These are phyloP conservation scores for Colossoma macropomum DNA, from an alignment of 2,113 vertebrate genomes.

Conservation along the genomic window DNA sequence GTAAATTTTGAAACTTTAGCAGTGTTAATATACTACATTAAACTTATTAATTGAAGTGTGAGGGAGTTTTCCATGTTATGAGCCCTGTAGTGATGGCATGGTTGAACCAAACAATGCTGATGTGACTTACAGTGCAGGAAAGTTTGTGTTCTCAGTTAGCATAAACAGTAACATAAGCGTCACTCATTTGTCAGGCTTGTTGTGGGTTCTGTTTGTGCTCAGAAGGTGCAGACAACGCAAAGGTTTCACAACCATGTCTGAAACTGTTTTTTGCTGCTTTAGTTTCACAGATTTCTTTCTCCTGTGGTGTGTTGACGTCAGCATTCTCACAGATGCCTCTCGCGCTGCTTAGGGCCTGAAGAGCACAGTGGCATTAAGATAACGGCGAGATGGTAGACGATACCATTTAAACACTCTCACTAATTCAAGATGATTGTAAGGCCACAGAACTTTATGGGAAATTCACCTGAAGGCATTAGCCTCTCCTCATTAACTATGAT, in stretches of 20 bases:
- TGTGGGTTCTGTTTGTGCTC: not conserved
- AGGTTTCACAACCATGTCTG: not conserved
- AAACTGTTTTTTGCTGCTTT: slow-evolving; percentile 17
- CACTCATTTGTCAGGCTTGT: not conserved
- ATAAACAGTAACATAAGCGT: not conserved
- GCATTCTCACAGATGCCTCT: slow-evolving; percentile 22
- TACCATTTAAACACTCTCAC: not conserved
- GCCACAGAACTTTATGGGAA: not conserved
- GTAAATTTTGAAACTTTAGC: too few species aligned
- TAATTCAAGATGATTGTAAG: not conserved
- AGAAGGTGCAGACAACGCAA: not conserved
- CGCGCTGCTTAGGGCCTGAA: not conserved
- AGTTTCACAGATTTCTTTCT: not conserved
- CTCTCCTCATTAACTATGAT: not conserved
- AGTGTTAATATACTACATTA: too few species aligned
- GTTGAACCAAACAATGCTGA: not conserved
- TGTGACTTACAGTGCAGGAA: not conserved
- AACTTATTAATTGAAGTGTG: too few species aligned
- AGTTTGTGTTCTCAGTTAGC: not conserved
- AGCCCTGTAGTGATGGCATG: too few species aligned
- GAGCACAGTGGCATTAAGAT: not conserved
- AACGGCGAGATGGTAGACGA: not conserved
- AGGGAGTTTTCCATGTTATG: too few species aligned
- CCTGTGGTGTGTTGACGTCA: slow-evolving; percentile 32
- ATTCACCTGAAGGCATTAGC: not conserved